phyloP scores from a whole-genome alignment of 2,797 vertebrate genomes.

The Sylvilagus floridanus region DNA sequence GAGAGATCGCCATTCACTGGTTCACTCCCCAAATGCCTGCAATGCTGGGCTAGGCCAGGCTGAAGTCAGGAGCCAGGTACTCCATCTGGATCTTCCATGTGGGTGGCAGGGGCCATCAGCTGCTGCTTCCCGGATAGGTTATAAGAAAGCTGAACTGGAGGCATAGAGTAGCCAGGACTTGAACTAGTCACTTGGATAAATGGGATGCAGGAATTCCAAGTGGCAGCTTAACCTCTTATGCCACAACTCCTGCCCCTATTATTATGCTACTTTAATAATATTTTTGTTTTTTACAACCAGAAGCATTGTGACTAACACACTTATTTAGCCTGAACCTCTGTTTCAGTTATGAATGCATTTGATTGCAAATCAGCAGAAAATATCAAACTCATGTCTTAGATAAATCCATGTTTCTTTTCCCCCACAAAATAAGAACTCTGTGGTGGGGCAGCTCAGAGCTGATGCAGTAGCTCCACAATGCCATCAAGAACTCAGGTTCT shows the following conservation, averaged over 20 bases:
- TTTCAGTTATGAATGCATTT: slow-evolving; percentile 13
- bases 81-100: too few relatives aligned
- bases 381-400: not conserved
- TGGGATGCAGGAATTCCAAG: too few relatives aligned
- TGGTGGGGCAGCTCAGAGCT: not conserved
- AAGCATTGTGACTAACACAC: not conserved
- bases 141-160: too few relatives aligned
- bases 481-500: not conserved
- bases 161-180: too few relatives aligned
- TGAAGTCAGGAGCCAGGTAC: too few relatives aligned
- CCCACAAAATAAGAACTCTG: not conserved
- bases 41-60: too few relatives aligned
- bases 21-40: too few relatives aligned
- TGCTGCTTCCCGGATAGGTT: too few relatives aligned
- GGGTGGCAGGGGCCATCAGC: too few relatives aligned
- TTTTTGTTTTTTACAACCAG: slow-evolving; percentile 10
- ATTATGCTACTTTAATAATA: not conserved
- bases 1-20: too few relatives aligned
- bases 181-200: too few relatives aligned
- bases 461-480: not conserved
- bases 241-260: not conserved
- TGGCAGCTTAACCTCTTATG: too few relatives aligned
- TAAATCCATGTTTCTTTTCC: slow-evolving; percentile 29
- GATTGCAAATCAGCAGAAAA: not conserved
- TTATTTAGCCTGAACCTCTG: not conserved